Base-by-base conservation (phyloP, 2,888 invertebrate species). In the Abscondita cerata region DNA sequence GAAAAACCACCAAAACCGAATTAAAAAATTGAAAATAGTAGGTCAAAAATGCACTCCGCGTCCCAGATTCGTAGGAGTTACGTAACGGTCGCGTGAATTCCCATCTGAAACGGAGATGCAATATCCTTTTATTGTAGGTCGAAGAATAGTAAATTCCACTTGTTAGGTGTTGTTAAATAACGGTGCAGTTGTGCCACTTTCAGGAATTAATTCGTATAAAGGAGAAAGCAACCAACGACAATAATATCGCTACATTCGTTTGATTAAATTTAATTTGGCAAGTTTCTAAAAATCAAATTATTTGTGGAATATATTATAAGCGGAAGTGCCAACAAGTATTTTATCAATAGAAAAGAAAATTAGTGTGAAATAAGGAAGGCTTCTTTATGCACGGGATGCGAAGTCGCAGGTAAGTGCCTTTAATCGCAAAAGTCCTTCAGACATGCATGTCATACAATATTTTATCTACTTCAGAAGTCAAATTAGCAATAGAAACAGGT, bases 31-130 rank as follows among this genome's bases (percentile, higher is more conserved):
- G 12, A 55, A 15, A 44, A 47, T 67, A 63, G 66, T 66, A 62
- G 69, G 66, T 60, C 67, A 65, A 64, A 62, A 67, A 66, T 69
- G 67, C 69, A 69, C 62, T 52, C 58, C 60, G 57, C 54, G 68
- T 59, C 69, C 69, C 59, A 70, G 67, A 65, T 70, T 25, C 60
- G 52, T 53, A 38, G 50, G 53, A 59, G 56, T 65, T 65, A 65
- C 55, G 58, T 65, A 65, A 65, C 62, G 62, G 59, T 62, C 55
- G 40, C 62, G 52, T 38, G 48, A 59, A 62, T 62, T 62, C 61
- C 65, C 62, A 63, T 58, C 64, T 52, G 60, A 60, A 56, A 25
- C 53, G 58, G 54, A 54, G 52, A 63, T 53, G 63, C 55, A 59
- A 63, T 55, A 58, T 63, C 63, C 63, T 62, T 54, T 51, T 53